Conservation (phyloP, 2,113 vertebrate genomes). For the Oxyruncus cristatus region DNA sequence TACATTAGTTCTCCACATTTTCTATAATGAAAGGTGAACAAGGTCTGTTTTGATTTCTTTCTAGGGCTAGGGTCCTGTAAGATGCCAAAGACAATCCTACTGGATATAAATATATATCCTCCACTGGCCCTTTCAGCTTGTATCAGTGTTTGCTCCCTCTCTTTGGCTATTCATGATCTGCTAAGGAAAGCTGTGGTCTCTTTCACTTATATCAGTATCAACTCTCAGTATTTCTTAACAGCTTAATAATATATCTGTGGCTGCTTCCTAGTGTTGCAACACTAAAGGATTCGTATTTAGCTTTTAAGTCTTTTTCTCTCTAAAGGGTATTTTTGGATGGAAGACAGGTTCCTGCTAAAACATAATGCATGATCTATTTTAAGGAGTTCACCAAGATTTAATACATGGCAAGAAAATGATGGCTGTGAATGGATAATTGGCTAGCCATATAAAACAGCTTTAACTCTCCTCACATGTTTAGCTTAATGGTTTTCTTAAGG, state of each 20-base stretch:
- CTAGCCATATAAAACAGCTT: background rate
- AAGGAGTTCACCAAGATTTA: background rate
- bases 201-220: background rate
- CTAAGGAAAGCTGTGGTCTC: background rate
- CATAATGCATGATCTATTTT: background rate
- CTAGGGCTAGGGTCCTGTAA: background rate
- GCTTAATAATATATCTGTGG: background rate
- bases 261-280: background rate
- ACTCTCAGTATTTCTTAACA: background rate
- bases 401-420: background rate
- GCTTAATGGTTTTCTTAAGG: conserved; percentile 26
- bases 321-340: background rate
- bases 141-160: background rate
- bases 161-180: background rate
- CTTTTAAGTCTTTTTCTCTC: background rate
- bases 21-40: conserved; percentile 19
- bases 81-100: background rate
- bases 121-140: background rate
- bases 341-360: background rate
- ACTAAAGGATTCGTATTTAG: background rate
- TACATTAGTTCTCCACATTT: background rate
- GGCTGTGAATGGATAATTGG: background rate
- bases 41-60: background rate
- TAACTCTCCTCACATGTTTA: background rate
- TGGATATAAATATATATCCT: background rate